phyloP scores from a whole-genome alignment of 2,113 vertebrate genomes.

The Gopherus evgoodei region DNA sequence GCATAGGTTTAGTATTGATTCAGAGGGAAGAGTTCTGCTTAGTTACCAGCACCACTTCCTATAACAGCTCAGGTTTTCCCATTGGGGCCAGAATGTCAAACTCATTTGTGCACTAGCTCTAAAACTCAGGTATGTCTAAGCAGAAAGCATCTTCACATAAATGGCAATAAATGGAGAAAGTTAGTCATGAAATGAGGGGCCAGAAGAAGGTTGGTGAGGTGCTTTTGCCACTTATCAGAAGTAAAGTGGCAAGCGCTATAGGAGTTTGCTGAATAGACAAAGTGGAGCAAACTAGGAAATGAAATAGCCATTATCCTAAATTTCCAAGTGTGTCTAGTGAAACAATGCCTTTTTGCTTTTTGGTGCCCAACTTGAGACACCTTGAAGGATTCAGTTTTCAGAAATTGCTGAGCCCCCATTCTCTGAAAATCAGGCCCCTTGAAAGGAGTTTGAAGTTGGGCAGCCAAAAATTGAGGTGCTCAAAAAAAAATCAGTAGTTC shows the following conservation, averaged over 20 bases:
- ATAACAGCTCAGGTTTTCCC: not conserved
- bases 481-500: not conserved
- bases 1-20: rapidly evolving
- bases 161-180: not conserved
- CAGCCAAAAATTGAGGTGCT: no score
- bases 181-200: not conserved
- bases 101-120: not conserved
- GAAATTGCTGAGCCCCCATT: not conserved
- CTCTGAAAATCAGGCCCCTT: not conserved
- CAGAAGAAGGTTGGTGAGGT: not conserved
- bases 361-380: not conserved
- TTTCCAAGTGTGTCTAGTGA: not conserved
- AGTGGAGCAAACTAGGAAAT: not conserved
- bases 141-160: not conserved
- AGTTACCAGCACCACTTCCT: not conserved
- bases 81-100: not conserved
- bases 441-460: not conserved
- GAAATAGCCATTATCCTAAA: not conserved
- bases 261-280: not conserved
- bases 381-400: not conserved
- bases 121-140: not conserved
- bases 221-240: not conserved
- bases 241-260: not conserved
- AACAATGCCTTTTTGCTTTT: not conserved
- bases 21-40: no score